Base-by-base conservation (phyloP, 2,797 vertebrate genomes). In the Cephalopachus bancanus region DNA sequence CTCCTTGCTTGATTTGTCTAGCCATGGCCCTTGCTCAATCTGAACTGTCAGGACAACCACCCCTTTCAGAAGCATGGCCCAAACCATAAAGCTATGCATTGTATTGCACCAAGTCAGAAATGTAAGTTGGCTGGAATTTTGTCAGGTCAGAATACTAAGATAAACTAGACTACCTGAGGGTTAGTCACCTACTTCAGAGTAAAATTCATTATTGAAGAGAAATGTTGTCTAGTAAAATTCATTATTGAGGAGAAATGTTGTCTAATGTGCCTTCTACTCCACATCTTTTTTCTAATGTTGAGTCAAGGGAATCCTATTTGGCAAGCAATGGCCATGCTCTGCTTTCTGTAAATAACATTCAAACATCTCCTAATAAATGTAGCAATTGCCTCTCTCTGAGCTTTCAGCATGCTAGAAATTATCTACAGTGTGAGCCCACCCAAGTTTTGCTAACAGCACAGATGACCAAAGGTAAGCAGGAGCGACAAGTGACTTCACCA, bases 321-420 rank as follows among this genome's bases (percentile, higher is more conserved):
- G 60, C 51, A 71, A 76, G 4, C 72, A 93, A 59, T 76, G 33
- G 71, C 17, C 44, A 69, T 60, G 28, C 17, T 57, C 65, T 92
- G 19, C 37, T 85, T 72, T 89, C 86, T 83, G 14, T 74, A 90
- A 79, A 90, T 78, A 92, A 86, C 49, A 14, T 81, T 44, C n/a
- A 69, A 89, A 78, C 10, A 37, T 93, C 9, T 24, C 44, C 55
- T n/a, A 30, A 81, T 30, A 92, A 95, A 89, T 16, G 22, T 62
- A 85, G 49, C 16, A 80, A 91, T 71, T 37, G 74, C 11, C n/a
- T 60, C 64, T 24, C 44, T 72, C 76, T 64, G 59, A 90, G 74
- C 60, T 96, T 91, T 79, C 53, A 80, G 5, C n/a, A 16, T 62
- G n/a, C 30, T 37, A 78, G 53, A 49, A 89, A 85, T 72, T 71